phyloP scores from a whole-genome alignment of 2,797 vertebrate species.

The Echiichthys vipera region DNA sequence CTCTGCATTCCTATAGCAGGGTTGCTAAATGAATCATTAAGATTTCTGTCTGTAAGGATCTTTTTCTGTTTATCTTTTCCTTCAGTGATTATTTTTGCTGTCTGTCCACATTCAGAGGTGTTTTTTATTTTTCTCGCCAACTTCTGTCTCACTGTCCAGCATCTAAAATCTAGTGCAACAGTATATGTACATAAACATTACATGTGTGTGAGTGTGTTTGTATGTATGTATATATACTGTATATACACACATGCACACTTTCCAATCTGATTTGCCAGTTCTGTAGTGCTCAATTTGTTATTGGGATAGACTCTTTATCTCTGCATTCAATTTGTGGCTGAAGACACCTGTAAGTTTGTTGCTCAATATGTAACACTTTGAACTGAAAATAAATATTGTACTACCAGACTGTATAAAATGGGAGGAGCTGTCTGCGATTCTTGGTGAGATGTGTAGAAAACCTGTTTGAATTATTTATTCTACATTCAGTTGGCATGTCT shows the following conservation, averaged over 20 bases:
- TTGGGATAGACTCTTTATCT: slow-evolving; percentile 88
- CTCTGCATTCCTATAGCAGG: slow-evolving; percentile 92
- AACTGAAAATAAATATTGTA: slow-evolving; percentile 99
- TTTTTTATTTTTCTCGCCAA: slow-evolving; percentile 82
- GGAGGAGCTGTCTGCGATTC: slow-evolving; percentile 89
- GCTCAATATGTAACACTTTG: slow-evolving; percentile 95
- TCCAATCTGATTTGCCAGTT: slow-evolving; percentile 94
- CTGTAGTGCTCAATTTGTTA: slow-evolving; percentile 91
- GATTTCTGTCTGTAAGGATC: slow-evolving; percentile 71
- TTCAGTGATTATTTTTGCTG: slow-evolving; percentile 82
- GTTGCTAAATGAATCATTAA: slow-evolving; percentile 89
- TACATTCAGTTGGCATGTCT: slow-evolving; percentile 66
- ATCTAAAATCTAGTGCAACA: slow-evolving; percentile 91
- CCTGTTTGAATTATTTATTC: slow-evolving; percentile 80
- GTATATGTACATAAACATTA: slow-evolving; percentile 82
- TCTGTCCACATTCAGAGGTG: slow-evolving; percentile 76
- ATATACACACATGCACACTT: background rate
- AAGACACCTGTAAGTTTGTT: slow-evolving; percentile 96
- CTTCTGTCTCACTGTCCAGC: slow-evolving; percentile 91
- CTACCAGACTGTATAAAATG: slow-evolving; percentile 92
- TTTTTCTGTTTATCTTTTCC: slow-evolving; percentile 66
- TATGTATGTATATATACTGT: background rate
- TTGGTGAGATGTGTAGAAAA: slow-evolving; percentile 84
- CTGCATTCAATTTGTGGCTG: slow-evolving; percentile 96
- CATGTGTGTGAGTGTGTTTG: background rate